Evolutionary conservation across 2,113 vertebrate genomes (phyloP).

Genomic region (Canis aureus): DNA sequence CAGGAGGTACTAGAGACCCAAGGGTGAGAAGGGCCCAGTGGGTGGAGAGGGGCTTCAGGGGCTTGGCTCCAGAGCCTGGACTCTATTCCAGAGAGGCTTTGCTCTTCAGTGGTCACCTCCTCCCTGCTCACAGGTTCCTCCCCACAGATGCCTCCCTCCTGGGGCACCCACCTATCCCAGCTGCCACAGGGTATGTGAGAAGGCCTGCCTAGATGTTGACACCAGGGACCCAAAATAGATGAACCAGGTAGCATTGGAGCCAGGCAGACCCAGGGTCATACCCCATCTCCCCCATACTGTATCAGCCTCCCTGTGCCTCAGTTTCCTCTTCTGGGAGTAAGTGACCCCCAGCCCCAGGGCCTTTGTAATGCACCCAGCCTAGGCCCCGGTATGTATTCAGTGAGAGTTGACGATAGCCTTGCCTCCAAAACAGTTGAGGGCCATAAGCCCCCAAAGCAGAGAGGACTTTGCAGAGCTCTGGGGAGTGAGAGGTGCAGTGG

Average conservation of each 20-base stretch:
- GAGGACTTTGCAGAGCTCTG: background rate
- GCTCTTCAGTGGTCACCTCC: background rate
- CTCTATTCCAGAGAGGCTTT: background rate
- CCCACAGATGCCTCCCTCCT: background rate
- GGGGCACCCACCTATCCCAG: background rate
- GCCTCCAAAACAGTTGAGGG: background rate
- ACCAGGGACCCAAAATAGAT: background rate
- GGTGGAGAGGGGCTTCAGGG: background rate
- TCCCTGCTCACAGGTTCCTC: background rate
- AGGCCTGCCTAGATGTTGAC: background rate
- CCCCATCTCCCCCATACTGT: background rate
- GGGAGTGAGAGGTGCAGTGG: background rate
- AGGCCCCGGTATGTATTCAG: background rate
- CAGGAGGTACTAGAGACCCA: background rate
- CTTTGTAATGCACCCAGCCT: background rate
- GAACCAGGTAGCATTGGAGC: background rate
- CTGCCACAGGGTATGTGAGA: background rate
- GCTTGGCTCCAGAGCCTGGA: background rate
- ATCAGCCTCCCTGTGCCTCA: background rate
- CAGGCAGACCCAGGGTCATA: background rate
- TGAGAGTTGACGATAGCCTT: background rate
- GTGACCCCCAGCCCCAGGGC: background rate
- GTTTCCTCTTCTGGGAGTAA: background rate
- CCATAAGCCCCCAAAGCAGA: background rate
- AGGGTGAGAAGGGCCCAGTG: background rate